Conservation (phyloP, 2,797 vertebrate species). For the Ctenopoma kingsleyae region DNA sequence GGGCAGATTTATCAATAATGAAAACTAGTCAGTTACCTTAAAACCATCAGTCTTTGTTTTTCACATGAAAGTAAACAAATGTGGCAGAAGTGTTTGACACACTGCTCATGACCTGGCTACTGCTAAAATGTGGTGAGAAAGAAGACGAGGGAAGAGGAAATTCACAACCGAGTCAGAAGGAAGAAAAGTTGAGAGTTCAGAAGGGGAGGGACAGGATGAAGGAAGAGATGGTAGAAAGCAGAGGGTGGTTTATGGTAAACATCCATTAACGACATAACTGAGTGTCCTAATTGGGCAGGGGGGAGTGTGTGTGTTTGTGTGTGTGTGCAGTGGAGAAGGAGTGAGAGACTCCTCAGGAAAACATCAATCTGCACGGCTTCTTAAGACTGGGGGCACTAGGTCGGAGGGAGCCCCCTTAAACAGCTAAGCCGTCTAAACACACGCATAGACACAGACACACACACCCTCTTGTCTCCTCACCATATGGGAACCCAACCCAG, state of each 20-base stretch:
- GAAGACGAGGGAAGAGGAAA: not conserved
- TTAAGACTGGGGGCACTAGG: slow-evolving; percentile 53
- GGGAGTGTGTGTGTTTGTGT: slow-evolving; percentile 41
- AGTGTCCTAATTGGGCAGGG: slow-evolving; percentile 73
- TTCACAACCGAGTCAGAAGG: not conserved
- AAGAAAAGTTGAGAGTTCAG: slow-evolving; percentile 8
- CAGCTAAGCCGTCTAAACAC: slow-evolving; percentile 40
- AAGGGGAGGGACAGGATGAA: slow-evolving; percentile 15
- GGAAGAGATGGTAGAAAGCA: slow-evolving; percentile 9
- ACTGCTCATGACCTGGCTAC: too few relatives aligned
- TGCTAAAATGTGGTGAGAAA: not conserved
- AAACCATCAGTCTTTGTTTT: too few relatives aligned
- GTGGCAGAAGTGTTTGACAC: too few relatives aligned
- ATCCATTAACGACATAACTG: slow-evolving; percentile 68
- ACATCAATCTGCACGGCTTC: slow-evolving; percentile 66
- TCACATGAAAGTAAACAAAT: too few relatives aligned
- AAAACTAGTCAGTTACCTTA: not conserved
- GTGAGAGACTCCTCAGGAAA: slow-evolving; percentile 52
- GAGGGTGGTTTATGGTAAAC: slow-evolving; percentile 68
- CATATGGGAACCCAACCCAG: slow-evolving; percentile 77
- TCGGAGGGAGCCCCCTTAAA: slow-evolving; percentile 60
- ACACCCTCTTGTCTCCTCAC: slow-evolving; percentile 60
- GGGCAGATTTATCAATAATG: not conserved
- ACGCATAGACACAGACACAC: slow-evolving; percentile 32
- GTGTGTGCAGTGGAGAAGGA: slow-evolving; percentile 27